Percentiles rank a stretch among this genome's conserved stretches.
Evolutionary conservation across 2,797 vertebrate genomes (phyloP).

Genomic region (Myiotriccus ornatus): DNA sequence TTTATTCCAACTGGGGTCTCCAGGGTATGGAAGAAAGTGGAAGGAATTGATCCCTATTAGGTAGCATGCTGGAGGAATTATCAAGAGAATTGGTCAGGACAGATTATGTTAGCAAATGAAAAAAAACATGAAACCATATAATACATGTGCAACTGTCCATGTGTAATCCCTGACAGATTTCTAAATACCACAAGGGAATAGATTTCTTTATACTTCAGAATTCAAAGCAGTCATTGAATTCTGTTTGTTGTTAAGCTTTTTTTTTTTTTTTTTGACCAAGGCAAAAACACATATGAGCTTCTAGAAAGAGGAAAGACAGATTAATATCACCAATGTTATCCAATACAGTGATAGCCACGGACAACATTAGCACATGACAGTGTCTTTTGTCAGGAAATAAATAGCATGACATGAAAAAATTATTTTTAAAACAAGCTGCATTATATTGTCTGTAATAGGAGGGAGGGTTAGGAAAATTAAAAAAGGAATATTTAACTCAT

Average conservation of each 20-base stretch:
- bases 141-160: not conserved
- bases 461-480: rapidly evolving
- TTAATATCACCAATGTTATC: not conserved
- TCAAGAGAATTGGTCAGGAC: not conserved
- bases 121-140: not conserved
- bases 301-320: not conserved
- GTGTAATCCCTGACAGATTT: not conserved
- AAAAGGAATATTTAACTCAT: not conserved
- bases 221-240: not conserved
- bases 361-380: not conserved
- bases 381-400: not conserved
- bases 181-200: not conserved
- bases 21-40: not conserved
- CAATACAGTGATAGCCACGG: not conserved
- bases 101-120: not conserved
- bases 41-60: not conserved
- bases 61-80: not conserved
- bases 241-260: not conserved
- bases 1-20: not conserved
- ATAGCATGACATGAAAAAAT: not conserved
- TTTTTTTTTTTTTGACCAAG: not conserved
- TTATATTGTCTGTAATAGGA: not conserved
- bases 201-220: not conserved
- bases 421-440: not conserved
- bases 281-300: not conserved